Base-by-base conservation (phyloP, 2,888 invertebrate genomes). In the Ferdinandea cuprea region DNA sequence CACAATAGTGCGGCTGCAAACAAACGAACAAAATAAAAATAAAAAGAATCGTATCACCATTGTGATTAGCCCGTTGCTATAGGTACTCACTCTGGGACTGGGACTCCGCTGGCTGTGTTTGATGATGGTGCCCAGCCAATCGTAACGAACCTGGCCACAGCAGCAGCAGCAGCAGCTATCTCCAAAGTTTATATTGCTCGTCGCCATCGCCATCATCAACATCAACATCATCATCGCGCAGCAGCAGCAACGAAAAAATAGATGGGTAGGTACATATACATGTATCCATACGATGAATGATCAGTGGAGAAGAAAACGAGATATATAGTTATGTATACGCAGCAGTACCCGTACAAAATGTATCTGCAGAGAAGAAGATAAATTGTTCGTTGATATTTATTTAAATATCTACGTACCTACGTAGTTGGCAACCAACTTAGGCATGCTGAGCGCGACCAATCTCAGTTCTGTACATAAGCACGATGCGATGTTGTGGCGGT, bases 301-400 rank as follows among this genome's bases (percentile, higher is more conserved):
- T 83, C 83, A 83, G 78, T 83, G 83, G 78, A 83, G 78, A 83
- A 83, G 83, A 83, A 83, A 83, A 83, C 83, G 83, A 83, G 83
- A 83, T 78, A 83, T 78, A 61, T 78, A 63, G 59, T 78, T 61
- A 83, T 83, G 68, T 83, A 83, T 73, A 71, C 77, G 71, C 71
- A 59, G 59, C 59, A 66, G 73, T 61, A 77, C 44, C 17, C 44
- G 19, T 9, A 17, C 66, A 59, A 71, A 81, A 81, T 81, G 71
- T 81, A 81, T 81, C 77, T 77, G 72, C 63, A 48, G 68, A 74
- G 73, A 56, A 76, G 58, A 65, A 81, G 80, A 81, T 81, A 77
- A 77, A 81, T 71, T 71, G 63, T 56, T 59, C 35, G 66, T 71
- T 71, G 63, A 71, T 71, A 77, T 74, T 81, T 81, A 76, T 77